Conservation (phyloP, 2,888 invertebrate species). For the Copidosoma aretas region DNA sequence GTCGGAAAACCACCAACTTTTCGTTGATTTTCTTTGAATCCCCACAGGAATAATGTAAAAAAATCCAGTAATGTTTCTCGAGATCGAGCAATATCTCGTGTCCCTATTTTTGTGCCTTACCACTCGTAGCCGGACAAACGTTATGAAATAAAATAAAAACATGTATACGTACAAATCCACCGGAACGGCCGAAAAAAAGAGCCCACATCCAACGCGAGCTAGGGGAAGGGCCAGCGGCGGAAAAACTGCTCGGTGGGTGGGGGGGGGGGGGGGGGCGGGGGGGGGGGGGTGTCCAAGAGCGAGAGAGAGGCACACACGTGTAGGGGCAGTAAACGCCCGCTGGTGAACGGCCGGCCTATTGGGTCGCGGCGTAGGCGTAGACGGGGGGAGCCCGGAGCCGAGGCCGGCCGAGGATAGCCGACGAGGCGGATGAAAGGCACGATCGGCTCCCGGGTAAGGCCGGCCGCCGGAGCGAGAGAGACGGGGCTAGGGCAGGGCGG, state of each 20-base stretch:
- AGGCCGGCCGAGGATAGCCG: slow-evolving; percentile 43
- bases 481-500: slow-evolving; percentile 55
- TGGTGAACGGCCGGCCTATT: not conserved
- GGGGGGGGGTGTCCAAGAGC: not conserved
- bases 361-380: slow-evolving; percentile 1
- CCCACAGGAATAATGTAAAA: no score
- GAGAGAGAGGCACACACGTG: not conserved
- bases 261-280: slow-evolving; percentile 13
- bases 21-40: no score
- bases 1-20: no score
- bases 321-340: not conserved
- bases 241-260: slow-evolving; percentile 30
- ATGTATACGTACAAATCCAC: no score
- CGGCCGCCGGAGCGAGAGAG: slow-evolving; percentile 43
- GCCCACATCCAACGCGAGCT: not conserved
- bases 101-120: no score
- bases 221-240: not conserved
- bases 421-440: not conserved
- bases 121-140: no score
- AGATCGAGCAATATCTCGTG: no score
- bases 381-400: slow-evolving; percentile 41
- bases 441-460: no score
- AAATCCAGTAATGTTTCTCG: no score
- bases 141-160: no score
- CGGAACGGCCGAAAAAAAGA: not conserved